Base-by-base conservation (phyloP, 2,888 invertebrate genomes). In the Dorcus hopei region DNA sequence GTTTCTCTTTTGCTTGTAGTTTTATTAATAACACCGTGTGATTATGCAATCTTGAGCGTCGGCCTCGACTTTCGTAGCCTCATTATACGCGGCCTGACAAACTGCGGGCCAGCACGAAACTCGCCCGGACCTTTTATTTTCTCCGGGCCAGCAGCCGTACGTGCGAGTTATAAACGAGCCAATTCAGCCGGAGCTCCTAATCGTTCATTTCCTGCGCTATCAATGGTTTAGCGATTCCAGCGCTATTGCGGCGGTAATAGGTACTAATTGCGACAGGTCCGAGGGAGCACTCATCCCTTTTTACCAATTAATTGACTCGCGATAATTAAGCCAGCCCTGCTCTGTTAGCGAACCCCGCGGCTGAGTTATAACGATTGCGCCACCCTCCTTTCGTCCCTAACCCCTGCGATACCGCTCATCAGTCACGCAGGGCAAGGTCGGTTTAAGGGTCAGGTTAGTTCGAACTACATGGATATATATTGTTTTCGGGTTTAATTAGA, bases 261-360 rank as follows among this genome's bases (percentile, higher is more conserved):
- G 70, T 67, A 71, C 71, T 73, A 73, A 73, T 73, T 72, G 71
- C 71, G 70, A 71, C 70, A 70, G 71, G 70, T 70, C 70, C 69
- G 66, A 69, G 67, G 64, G 66, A 68, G 64, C 62, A 61, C 65
- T 61, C 69, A 67, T 68, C 70, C 72, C 72, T 72, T 72, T 74
- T 74, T 72, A 73, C 74, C 75, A 73, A 76, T 76, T 75, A 75
- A 76, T 75, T 74, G 75, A 75, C 74, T 75, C 71, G 73, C 71
- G 74, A 76, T 76, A 75, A 76, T 76, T 75, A 76, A 75, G 75
- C 75, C 73, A 74, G 72, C 72, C 71, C 70, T 70, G 72, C 72
- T 72, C 70, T 70, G 72, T 73, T 72, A 70, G 70, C 63, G 69
- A 69, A 69, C 69, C 71, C 71, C 65, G 65, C 66, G 67, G 67